Conservation (phyloP, 1,140 invertebrate genomes). For the Pseudomyrmex pallidus region DNA sequence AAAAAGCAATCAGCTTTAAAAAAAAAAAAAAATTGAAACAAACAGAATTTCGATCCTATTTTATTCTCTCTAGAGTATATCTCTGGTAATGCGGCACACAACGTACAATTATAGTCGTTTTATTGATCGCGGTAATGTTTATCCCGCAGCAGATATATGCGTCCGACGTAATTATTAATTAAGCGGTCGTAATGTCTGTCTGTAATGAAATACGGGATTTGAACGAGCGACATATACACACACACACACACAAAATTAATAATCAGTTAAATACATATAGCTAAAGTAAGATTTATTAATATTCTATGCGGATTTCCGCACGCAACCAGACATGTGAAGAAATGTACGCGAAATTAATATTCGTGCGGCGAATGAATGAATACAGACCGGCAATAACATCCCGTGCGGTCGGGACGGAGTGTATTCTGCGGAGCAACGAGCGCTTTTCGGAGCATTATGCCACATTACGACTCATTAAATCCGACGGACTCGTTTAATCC, state of each 20-base stretch:
- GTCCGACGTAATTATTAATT: conserved; percentile 25
- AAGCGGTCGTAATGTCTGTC: neutral
- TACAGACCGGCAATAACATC: neutral
- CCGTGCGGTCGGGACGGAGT: conserved; percentile 26
- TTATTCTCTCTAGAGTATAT: too few species aligned
- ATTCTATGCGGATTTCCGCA: neutral
- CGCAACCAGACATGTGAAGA: neutral
- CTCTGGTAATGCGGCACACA: neutral
- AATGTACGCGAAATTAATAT: conserved; percentile 25
- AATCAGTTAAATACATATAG: neutral
- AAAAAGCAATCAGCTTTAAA: neutral
- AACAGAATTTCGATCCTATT: neutral
- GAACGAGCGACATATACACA: neutral
- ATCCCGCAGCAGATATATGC: neutral
- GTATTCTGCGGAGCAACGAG: conserved; percentile 32
- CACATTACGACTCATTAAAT: conserved; percentile 67
- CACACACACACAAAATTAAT: too few species aligned
- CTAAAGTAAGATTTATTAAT: conserved; percentile 4
- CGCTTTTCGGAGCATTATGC: conserved; percentile 42
- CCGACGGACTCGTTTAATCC: conserved; percentile 32
- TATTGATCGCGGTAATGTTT: conserved; percentile 8
- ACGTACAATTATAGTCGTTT: neutral
- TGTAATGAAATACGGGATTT: conserved; percentile 14
- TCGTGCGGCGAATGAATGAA: neutral
- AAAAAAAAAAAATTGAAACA: neutral